Evolutionary conservation across 64 coral and sea anemone genomes (phyloP).

Genomic region (Pachyseris speciosa): DNA sequence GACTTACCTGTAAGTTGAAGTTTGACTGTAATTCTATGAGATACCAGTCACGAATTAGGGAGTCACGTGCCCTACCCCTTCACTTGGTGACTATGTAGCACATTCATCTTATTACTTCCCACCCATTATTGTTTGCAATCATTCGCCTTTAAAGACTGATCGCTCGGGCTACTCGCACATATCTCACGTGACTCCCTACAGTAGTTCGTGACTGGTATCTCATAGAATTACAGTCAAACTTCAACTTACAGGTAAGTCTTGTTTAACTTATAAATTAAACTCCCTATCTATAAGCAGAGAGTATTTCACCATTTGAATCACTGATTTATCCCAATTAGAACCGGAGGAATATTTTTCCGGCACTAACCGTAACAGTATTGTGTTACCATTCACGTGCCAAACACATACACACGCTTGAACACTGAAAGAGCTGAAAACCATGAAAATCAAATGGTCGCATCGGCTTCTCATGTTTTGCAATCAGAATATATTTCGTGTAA

Average conservation of each 20-base stretch:
- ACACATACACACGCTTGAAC: too few relatives aligned
- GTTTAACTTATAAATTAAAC: not conserved
- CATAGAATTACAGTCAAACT: not conserved
- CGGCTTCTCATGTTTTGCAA: too few relatives aligned
- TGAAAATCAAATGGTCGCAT: too few relatives aligned
- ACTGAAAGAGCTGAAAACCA: too few relatives aligned
- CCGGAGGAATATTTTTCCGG: too few relatives aligned
- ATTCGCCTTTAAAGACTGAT: not conserved
- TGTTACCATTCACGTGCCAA: too few relatives aligned
- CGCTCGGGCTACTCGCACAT: not conserved
- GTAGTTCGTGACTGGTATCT: not conserved
- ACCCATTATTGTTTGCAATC: not conserved
- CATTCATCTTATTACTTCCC: not conserved
- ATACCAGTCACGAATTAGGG: constrained; percentile 3
- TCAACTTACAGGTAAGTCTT: too few relatives aligned
- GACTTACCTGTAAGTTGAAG: not conserved
- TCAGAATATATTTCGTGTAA: too few relatives aligned
- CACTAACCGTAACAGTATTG: too few relatives aligned
- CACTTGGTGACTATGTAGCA: not conserved
- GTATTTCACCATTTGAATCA: too few relatives aligned
- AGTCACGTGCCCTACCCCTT: constrained; percentile 28
- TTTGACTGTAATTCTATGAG: constrained; percentile 14
- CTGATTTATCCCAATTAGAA: too few relatives aligned
- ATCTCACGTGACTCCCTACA: not conserved
- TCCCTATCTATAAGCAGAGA: too few relatives aligned